A percentile compares a stretch with the other conserved stretches of the same genome.
These are phyloP conservation scores for Amphilophus citrinellus DNA, from an alignment of 2,113 vertebrate genomes.

Conservation along the genomic window DNA sequence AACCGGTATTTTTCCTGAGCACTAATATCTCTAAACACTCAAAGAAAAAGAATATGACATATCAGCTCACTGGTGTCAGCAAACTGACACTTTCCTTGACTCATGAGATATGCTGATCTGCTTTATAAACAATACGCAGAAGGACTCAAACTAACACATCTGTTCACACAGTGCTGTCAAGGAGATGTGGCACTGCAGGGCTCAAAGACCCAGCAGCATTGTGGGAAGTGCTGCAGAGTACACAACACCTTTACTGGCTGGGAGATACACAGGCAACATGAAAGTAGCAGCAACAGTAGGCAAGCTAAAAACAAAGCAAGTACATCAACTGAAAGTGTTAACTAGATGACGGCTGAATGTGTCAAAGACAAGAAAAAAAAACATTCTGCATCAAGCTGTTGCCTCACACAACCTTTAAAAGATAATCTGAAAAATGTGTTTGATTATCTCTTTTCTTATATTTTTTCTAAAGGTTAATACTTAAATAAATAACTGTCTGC, in stretches of 20 bases:
- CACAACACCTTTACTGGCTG: conserved; percentile 12
- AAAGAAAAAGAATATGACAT: not conserved
- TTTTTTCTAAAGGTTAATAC: not conserved
- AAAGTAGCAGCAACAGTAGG: conserved; percentile 9
- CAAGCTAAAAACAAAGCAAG: not conserved
- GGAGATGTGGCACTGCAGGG: conserved; percentile 16
- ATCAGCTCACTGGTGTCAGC: not conserved
- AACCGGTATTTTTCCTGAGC: not conserved
- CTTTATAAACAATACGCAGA: not conserved
- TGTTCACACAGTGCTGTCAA: conserved; percentile 43
- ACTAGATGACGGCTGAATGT: not conserved
- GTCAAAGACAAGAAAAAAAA: not conserved
- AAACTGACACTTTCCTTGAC: not conserved
- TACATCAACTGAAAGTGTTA: conserved; percentile 33
- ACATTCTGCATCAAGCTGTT: not conserved
- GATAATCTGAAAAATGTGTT: not conserved
- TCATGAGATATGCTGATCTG: not conserved
- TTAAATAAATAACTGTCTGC: not conserved
- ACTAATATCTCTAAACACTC: conserved; percentile 13
- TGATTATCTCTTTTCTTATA: not conserved
- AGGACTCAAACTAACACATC: not conserved
- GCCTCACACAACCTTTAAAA: not conserved
- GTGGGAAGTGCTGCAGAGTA: conserved; percentile 39
- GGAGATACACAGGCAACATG: conserved; percentile 12
- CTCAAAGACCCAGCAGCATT: conserved; percentile 46